A percentile compares a stretch with the other conserved stretches of the same genome.
phyloP scores from a whole-genome alignment of 2,113 vertebrate genomes.

The Elgaria multicarinata region DNA sequence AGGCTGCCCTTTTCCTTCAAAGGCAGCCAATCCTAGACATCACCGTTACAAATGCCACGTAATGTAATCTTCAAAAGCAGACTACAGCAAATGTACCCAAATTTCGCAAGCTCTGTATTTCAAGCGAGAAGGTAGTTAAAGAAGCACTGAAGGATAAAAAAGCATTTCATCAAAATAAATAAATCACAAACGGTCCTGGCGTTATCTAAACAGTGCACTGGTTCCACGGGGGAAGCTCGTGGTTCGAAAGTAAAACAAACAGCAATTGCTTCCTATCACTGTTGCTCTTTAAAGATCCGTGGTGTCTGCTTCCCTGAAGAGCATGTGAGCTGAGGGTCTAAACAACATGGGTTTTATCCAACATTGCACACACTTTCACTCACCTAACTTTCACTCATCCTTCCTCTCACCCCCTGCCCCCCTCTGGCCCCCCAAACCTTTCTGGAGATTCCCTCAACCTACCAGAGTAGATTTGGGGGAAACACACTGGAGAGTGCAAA shows the following conservation, averaged over 20 bases:
- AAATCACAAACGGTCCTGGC: no score
- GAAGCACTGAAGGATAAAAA: no score
- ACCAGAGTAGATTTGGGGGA: no score
- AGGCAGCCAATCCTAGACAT: background rate
- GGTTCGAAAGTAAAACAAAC: background rate
- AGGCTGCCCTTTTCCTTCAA: background rate
- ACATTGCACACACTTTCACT: background rate
- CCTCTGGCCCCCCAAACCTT: no score
- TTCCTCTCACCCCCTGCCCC: no score
- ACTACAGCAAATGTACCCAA: background rate
- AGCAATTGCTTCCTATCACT: background rate
- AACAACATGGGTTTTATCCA: background rate
- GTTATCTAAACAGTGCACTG: background rate
- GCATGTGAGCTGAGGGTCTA: background rate
- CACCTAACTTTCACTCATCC: background rate
- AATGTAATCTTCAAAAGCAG: background rate
- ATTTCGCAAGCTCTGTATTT: background rate
- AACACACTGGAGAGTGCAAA: no score
- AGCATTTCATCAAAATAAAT: no score
- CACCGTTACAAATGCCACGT: background rate
- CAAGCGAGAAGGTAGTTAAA: background rate
- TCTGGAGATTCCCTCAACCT: no score
- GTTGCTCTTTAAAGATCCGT: background rate
- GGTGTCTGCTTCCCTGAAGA: conserved; percentile 11
- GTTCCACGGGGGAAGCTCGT: background rate